A percentile compares a stretch with the other conserved stretches of the same genome.
phyloP scores from a whole-genome alignment of 2,888 invertebrate species.

The Trachelus tabidus region DNA sequence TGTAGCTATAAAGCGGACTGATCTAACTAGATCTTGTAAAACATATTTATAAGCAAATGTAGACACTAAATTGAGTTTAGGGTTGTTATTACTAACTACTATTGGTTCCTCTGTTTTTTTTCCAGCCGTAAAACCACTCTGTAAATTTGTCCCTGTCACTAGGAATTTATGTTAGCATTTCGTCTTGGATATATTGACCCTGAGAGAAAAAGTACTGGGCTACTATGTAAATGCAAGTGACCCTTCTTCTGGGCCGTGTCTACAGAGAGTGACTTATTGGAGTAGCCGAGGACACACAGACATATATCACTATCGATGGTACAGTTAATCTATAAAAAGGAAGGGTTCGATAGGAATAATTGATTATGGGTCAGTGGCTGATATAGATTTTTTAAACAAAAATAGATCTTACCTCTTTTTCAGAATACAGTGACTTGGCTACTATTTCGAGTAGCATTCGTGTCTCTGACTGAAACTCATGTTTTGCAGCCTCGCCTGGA shows the following conservation, averaged over 20 bases:
- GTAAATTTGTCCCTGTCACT: conserved; percentile 1
- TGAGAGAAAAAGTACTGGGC: background rate
- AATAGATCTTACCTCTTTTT: conserved; percentile 81
- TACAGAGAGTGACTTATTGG: conserved; percentile 2
- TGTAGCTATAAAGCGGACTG: no score
- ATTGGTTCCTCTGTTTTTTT: background rate
- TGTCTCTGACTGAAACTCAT: conserved; percentile 97
- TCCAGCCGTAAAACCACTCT: background rate
- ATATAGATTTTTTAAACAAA: no score
- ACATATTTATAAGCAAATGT: no score
- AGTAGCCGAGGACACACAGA: background rate
- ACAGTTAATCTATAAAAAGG: background rate
- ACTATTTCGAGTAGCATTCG: conserved; percentile 96
- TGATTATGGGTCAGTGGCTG: no score
- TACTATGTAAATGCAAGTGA: conserved; percentile 9
- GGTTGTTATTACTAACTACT: no score
- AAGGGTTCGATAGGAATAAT: no score
- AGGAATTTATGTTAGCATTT: conserved; percentile 7
- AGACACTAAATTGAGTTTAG: no score
- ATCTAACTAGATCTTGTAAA: no score
- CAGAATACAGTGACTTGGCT: conserved; percentile 95
- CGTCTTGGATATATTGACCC: background rate
- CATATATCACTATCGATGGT: conserved; percentile 1
- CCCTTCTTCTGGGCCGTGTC: background rate
- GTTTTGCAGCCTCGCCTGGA: conserved; percentile 73